A percentile compares a stretch with the other conserved stretches of the same genome.
Conservation (phyloP, 2,113 vertebrate genomes). For the Anguilla rostrata region DNA sequence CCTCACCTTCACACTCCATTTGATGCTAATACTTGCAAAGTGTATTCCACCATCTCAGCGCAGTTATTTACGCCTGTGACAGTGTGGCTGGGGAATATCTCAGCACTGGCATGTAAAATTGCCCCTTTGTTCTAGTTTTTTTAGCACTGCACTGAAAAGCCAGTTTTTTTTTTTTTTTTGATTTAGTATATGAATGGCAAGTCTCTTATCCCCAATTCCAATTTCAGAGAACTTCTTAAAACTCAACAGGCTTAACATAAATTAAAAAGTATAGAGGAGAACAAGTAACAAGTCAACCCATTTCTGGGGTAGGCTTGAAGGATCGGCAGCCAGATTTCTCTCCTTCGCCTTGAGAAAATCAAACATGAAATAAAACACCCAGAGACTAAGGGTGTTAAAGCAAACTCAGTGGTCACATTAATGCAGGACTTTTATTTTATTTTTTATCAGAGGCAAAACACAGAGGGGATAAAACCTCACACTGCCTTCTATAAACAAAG, state of each 20-base stretch:
- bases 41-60: conserved; percentile 45
- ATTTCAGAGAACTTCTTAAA: conserved; percentile 1
- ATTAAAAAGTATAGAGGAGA: background rate
- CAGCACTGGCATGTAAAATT: conserved; percentile 32
- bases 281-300: background rate
- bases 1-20: conserved; percentile 55
- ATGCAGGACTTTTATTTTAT: too few species aligned
- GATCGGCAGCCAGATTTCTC: background rate
- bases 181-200: conserved; percentile 4
- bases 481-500: too few species aligned
- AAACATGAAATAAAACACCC: background rate
- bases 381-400: background rate
- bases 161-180: background rate
- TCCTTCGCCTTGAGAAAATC: background rate
- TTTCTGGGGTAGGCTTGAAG: background rate
- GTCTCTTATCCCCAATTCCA: background rate
- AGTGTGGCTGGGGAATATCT: conserved; percentile 43
- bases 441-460: too few species aligned
- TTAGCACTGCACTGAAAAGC: background rate
- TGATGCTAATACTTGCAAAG: conserved; percentile 57
- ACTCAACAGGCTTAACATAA: background rate
- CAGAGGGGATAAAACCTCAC: too few species aligned
- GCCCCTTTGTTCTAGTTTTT: conserved; percentile 38
- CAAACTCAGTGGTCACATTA: too few species aligned
- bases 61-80: conserved; percentile 57